Evolutionary conservation across 2,797 vertebrate genomes (phyloP), one percentile per base, ranked within the genome.

Genomic region (Tragelaphus eurycerus): DNA sequence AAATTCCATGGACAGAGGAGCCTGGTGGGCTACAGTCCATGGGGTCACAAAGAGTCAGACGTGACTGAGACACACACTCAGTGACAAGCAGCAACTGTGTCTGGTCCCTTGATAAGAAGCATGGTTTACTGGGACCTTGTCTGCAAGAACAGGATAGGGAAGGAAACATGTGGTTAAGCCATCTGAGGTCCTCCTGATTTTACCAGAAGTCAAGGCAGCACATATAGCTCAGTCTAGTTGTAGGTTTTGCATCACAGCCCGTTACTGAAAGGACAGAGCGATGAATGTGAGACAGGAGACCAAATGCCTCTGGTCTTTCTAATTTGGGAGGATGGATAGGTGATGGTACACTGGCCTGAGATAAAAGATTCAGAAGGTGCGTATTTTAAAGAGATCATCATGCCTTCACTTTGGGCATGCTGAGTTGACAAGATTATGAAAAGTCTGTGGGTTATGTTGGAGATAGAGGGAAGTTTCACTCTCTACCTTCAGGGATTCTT

Each of bases 371-470:
- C 27, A 48, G 52, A 84, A 34, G 46, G 54, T 50, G 3, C 9
- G 1, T 43, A 13, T 19, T 93, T 67, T n/a, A 67, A 52, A 62
- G 34, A 60, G 11, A 46, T 9, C 10, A 17, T 21, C 21, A 1
- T 14, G 10, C n/a, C 23, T 48, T 84, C 31, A 16, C 2, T 9
- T 10, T 10, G 57, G 43, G 4, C 15, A 57, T 1, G 0, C 0
- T 31, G 48, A 84, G 13, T 12, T 64, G 83, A 86, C 60, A 62
- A 29, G 31, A 50, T 2, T 46, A 19, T 46, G 62, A 48, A 25
- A 25, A 13, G 1, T 86, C 62, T 55, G 6, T 17, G 17, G 21
- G 34, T 81, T 64, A 11, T 71, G 14, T 11, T 64, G 43, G 31
- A 83, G 54, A 90, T 52, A 38, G 62, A 46, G 13, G 38, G 29